Conservation (phyloP, 2,113 vertebrate genomes). For the Pangasianodon hypophthalmus region DNA sequence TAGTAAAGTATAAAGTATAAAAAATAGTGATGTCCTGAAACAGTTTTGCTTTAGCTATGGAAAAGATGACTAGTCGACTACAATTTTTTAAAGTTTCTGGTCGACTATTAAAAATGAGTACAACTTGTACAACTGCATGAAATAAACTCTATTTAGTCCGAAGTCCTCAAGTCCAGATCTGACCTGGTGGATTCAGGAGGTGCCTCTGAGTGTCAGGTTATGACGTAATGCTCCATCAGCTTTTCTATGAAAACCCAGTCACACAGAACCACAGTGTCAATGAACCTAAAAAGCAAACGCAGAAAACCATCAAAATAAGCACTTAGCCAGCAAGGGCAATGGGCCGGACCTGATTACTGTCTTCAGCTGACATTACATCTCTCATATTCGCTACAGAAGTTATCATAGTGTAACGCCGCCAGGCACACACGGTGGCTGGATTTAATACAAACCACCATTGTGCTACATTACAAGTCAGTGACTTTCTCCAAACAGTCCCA, state of each 20-base stretch:
- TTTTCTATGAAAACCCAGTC: constrained; percentile 39
- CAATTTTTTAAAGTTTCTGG: neutral
- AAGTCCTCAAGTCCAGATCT: neutral
- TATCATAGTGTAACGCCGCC: constrained; percentile 49
- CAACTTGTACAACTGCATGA: neutral
- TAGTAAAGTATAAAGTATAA: neutral
- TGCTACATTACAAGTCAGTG: constrained; percentile 48
- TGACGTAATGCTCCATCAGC: constrained; percentile 39
- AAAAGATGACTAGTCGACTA: neutral
- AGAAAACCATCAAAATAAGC: constrained; percentile 52
- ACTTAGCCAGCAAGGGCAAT: constrained; percentile 54
- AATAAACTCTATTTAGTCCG: neutral
- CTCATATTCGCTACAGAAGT: constrained; percentile 49
- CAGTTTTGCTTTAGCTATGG: neutral
- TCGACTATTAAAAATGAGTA: neutral
- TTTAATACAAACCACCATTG: constrained; percentile 45
- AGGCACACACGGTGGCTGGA: constrained; percentile 42
- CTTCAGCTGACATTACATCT: constrained; percentile 43
- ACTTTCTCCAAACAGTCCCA: constrained; percentile 41
- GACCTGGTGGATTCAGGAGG: neutral
- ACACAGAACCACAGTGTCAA: constrained; percentile 36
- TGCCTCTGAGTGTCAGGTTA: neutral
- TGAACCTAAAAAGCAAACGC: constrained; percentile 46
- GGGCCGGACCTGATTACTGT: constrained; percentile 54
- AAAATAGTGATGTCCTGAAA: neutral